Evolutionary conservation across 2,113 vertebrate genomes (phyloP), one percentile per base, ranked within the genome.

Genomic region (Sturnira hondurensis): DNA sequence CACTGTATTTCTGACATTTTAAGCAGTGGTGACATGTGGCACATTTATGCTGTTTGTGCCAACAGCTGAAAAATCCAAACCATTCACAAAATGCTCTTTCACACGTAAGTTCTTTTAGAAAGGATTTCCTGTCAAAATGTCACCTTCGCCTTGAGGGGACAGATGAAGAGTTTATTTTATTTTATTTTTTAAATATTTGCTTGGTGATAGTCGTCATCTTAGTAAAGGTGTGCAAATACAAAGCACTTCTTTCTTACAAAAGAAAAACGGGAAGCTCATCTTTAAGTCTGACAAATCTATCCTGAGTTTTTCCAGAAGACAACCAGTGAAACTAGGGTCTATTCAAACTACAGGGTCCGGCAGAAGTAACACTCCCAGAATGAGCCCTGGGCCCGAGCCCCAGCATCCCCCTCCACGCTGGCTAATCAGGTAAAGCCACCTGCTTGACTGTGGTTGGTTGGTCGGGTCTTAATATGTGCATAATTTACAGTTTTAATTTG

Each of bases 111-210:
- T 96, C 82, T 85, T 94, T 93, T 82, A 83, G 74, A 83, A 94
- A 96, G 54, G 61, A 68, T 94, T 91, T 96, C 63, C 24, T 89
- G 77, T 96, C 92, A 93, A 96, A 96, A 96, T 91, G 95, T 89
- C 89, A 91, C 86, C 91, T 96, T 93, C 95, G 63, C 89, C 86
- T 97, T 38, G 38, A 94, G 68, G 95, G 93, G 82, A 96, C 82
- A 88, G 82, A 95, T 83, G 77, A 95, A 89, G 86, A 78, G 13
- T 68, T 91, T 94, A 50, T 63, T 89, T 95, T 65, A n/a, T n/a
- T 77, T n/a, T 71, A 33, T n/a, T 67, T 67, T 67, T 67, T 67
- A 95, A 95, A 93, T 87, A 47, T 70, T 96, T 95, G n/a, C 83
- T 82, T 82, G 91, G 36, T 82, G 92, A 68, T 74, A 89, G 91